These are phyloP conservation scores for Drosophila ironensis DNA, from an alignment of 1,140 invertebrate species.

Conservation along the genomic window DNA sequence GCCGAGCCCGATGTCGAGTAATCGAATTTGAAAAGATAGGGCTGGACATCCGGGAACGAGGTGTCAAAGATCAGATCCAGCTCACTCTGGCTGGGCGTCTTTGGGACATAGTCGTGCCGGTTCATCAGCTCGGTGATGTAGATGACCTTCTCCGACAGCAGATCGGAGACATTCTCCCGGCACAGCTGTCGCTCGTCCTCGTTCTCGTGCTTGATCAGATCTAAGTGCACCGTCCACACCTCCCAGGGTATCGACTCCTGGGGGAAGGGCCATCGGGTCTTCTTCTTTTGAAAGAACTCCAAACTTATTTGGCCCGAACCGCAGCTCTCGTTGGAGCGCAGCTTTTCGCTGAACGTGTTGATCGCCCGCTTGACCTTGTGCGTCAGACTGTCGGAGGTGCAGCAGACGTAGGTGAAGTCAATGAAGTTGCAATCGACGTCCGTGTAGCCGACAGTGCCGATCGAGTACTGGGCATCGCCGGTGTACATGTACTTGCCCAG, in stretches of 20 bases:
- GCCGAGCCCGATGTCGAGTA: slow-evolving; percentile 89
- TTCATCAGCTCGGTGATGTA: slow-evolving; percentile 98
- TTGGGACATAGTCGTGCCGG: slow-evolving; percentile 96
- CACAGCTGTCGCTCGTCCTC: slow-evolving; percentile 94
- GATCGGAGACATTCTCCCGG: slow-evolving; percentile 94
- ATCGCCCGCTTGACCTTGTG: slow-evolving; percentile 91
- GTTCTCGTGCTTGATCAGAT: slow-evolving; percentile 91
- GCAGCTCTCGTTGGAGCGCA: slow-evolving; percentile 88
- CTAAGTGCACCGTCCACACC: slow-evolving; percentile 96
- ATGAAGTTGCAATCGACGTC: slow-evolving; percentile 99
- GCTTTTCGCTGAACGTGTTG: slow-evolving; percentile 91
- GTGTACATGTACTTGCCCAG: slow-evolving; percentile 97
- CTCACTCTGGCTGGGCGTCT: slow-evolving; percentile 95
- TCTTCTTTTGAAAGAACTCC: slow-evolving; percentile 97
- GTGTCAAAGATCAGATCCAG: slow-evolving; percentile 97
- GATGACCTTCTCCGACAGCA: slow-evolving; percentile 95
- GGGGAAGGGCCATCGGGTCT: slow-evolving; percentile 93
- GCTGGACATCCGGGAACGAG: slow-evolving; percentile 94
- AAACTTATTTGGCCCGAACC: slow-evolving; percentile 93
- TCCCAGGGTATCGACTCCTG: slow-evolving; percentile 97
- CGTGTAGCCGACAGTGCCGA: slow-evolving; percentile 96
- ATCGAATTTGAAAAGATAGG: slow-evolving; percentile 95
- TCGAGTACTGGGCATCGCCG: slow-evolving; percentile 95
- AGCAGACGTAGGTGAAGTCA: slow-evolving; percentile 98
- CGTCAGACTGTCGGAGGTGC: slow-evolving; percentile 91